A percentile compares a stretch with the other conserved stretches of the same genome.
Conservation (phyloP, 2,888 invertebrate genomes). For the Andrena minutula region DNA sequence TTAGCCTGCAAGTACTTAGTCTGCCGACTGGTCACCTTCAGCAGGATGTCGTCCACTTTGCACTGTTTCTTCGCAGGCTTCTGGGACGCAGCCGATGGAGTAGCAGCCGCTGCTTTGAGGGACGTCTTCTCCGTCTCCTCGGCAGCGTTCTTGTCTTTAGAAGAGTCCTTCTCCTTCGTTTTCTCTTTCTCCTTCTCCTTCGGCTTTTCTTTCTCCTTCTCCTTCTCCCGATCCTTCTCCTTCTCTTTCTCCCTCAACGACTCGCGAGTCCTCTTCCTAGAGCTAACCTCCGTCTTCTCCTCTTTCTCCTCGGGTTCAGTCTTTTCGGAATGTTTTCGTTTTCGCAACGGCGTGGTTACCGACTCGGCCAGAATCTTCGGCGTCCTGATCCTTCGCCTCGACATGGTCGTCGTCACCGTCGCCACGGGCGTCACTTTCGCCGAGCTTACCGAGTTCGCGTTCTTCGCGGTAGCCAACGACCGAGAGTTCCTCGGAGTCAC, state of each 20-base stretch:
- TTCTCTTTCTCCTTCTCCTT: constrained; percentile 65
- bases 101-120: constrained; percentile 59
- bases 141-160: constrained; percentile 36
- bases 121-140: constrained; percentile 62
- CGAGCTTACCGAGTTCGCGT: constrained; percentile 52
- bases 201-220: constrained; percentile 70
- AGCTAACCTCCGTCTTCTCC: constrained; percentile 56
- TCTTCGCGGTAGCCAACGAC: constrained; percentile 64
- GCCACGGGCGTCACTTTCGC: constrained; percentile 57
- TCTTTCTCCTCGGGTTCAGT: constrained; percentile 79
- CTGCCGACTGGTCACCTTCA: constrained; percentile 82
- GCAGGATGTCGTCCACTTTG: constrained; percentile 82
- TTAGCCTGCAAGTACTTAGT: constrained; percentile 79
- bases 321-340: constrained; percentile 85
- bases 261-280: constrained; percentile 39
- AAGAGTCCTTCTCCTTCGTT: constrained; percentile 59
- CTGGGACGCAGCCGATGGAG: constrained; percentile 57
- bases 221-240: constrained; percentile 66
- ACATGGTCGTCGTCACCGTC: constrained; percentile 52
- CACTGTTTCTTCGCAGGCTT: constrained; percentile 80
- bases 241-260: constrained; percentile 46
- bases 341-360: constrained; percentile 72
- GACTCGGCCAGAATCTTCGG: constrained; percentile 66
- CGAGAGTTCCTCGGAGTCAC: constrained; percentile 76
- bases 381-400: constrained; percentile 76